Conservation (phyloP, 2,113 vertebrate species). For the Mirounga angustirostris region DNA sequence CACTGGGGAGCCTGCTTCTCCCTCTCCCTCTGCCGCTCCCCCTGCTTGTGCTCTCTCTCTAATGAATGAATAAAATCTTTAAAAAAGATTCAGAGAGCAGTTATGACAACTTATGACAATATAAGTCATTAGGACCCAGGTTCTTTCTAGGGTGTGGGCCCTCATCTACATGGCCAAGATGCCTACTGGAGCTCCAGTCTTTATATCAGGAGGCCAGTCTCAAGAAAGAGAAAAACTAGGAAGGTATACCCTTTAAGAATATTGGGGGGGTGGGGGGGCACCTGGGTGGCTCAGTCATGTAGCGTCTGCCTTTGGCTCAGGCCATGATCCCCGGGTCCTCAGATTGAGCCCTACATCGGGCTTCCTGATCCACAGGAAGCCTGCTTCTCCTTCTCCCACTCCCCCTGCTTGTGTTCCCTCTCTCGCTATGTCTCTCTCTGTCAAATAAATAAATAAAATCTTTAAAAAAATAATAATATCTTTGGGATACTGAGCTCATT, state of each 20-base stretch:
- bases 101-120: neutral
- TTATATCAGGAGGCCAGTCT: neutral
- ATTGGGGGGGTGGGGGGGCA: neutral
- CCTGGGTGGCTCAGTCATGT: too few relatives aligned
- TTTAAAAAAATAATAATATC: neutral
- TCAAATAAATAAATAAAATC: too few relatives aligned
- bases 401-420: too few relatives aligned
- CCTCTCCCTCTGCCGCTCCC: too few relatives aligned
- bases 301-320: too few relatives aligned
- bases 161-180: neutral
- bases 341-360: too few relatives aligned
- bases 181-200: neutral
- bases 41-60: neutral
- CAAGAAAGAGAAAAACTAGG: neutral
- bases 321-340: too few relatives aligned
- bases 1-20: too few relatives aligned
- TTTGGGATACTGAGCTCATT: neutral
- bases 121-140: neutral
- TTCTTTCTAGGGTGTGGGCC: neutral
- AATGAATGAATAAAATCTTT: neutral
- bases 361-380: too few relatives aligned
- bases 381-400: too few relatives aligned
- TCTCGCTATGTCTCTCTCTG: too few relatives aligned
- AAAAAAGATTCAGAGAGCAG: neutral
- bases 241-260: constrained; percentile 5